Percentiles rank a stretch among this genome's conserved stretches.
These are phyloP conservation scores for Simalia tracyae DNA, from an alignment of 2,797 vertebrate genomes.

Conservation along the genomic window DNA sequence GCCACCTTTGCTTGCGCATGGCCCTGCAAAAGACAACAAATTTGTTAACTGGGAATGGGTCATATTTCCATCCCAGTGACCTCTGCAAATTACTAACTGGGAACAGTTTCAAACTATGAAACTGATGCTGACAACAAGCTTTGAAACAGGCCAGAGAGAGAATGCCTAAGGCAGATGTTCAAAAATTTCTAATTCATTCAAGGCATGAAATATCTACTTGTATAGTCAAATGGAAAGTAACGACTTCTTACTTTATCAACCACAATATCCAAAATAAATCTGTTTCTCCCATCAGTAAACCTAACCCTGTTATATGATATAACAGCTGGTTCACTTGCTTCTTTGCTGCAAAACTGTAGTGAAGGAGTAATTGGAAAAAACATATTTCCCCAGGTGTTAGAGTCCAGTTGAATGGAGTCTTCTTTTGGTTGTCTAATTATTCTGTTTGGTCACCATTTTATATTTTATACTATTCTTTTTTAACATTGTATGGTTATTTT, in stretches of 20 bases:
- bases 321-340: background rate
- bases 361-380: too few species aligned
- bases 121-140: background rate
- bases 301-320: background rate
- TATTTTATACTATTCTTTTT: background rate
- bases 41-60: background rate
- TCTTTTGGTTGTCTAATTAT: background rate
- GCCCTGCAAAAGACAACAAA: background rate
- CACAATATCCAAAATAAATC: background rate
- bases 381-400: too few species aligned
- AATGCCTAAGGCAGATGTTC: background rate
- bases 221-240: background rate
- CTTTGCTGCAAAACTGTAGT: background rate
- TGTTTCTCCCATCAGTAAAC: background rate
- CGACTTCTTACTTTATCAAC: background rate
- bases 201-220: background rate
- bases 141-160: background rate
- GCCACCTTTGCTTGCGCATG: background rate
- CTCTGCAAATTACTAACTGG: background rate
- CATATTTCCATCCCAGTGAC: too few species aligned
- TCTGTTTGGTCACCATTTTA: background rate
- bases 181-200: background rate
- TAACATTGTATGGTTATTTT: background rate
- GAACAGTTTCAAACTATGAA: background rate
- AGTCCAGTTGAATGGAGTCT: too few species aligned